Evolutionary conservation across 1,140 invertebrate species (phyloP).

Genomic region (Calephelis nemesis): DNA sequence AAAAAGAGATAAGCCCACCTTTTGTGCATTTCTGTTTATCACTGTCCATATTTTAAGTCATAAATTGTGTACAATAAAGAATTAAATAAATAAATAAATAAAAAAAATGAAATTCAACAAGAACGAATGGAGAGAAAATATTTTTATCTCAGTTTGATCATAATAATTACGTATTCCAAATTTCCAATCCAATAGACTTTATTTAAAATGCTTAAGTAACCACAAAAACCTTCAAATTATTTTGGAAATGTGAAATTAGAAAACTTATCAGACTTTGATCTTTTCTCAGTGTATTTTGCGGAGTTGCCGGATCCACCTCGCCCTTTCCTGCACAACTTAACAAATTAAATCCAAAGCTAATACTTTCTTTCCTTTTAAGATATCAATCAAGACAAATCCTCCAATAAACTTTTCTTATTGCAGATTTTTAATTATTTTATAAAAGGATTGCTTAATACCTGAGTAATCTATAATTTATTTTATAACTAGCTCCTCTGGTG

Average conservation of each 20-base stretch:
- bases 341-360: constrained; percentile 12
- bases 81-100: too few relatives aligned
- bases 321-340: not conserved
- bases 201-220: constrained; percentile 3
- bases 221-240: constrained; percentile 11
- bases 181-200: not conserved
- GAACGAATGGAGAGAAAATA: too few relatives aligned
- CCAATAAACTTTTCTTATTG: constrained; percentile 1
- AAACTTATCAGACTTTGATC: constrained; percentile 12
- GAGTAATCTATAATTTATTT: too few relatives aligned
- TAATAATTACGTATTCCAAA: too few relatives aligned
- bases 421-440: constrained; percentile 3
- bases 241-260: constrained; percentile 6
- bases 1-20: too few relatives aligned
- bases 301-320: not conserved
- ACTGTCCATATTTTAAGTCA: too few relatives aligned
- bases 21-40: too few relatives aligned
- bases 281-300: constrained; percentile 4
- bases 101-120: too few relatives aligned
- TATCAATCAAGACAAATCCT: constrained; percentile 9
- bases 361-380: constrained; percentile 8
- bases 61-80: too few relatives aligned
- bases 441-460: not conserved
- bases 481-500: too few relatives aligned
- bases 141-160: too few relatives aligned